Evolutionary conservation across 2,888 invertebrate species (phyloP), one percentile per base, ranked within the genome.

Genomic region (Papilio gigon): DNA sequence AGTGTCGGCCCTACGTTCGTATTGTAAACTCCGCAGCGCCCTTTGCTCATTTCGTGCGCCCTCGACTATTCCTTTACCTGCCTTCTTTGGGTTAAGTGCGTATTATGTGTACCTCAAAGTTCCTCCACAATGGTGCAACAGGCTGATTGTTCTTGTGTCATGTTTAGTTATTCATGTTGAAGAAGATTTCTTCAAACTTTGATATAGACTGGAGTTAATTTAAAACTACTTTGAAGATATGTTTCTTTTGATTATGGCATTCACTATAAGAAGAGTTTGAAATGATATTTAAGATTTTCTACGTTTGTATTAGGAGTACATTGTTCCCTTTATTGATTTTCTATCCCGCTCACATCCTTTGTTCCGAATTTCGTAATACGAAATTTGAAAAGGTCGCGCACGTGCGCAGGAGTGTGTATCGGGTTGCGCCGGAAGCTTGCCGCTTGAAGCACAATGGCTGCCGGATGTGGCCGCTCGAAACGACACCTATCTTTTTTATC

Each of bases 371-470:
- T 84, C 80, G 80, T 84, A 82, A 84, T 83, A 85, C 76, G 78
- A 85, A 83, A 83, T 88, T 87, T 87, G 87, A 88, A 89, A 90
- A 89, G 90, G 86, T 85, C 81, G 86, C 91, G 92, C 92, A 91
- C 92, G 92, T 92, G 92, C 91, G 92, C 92, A 86, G 86, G 91
- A 91, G 92, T 90, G 86, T 83, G 87, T 90, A 90, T 92, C 91
- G 90, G 86, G 91, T 92, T 92, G 88, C 89, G 82, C 90, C 92
- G 92, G 92, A 92, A 92, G 87, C 80, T 80, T 78, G 80, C 81
- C 83, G 81, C 86, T 84, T 83, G 86, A 85, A 85, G 85, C 84
- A 92, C 90, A 92, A 92, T 91, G 86, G 86, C 78, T 77, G 82
- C 89, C 90, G 92, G 92, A 92, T 89, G 91, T 91, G 91, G 91